A percentile compares a stretch with the other conserved stretches of the same genome.
These are phyloP conservation scores for Sparus aurata DNA, from an alignment of 2,797 vertebrate genomes.

Conservation along the genomic window DNA sequence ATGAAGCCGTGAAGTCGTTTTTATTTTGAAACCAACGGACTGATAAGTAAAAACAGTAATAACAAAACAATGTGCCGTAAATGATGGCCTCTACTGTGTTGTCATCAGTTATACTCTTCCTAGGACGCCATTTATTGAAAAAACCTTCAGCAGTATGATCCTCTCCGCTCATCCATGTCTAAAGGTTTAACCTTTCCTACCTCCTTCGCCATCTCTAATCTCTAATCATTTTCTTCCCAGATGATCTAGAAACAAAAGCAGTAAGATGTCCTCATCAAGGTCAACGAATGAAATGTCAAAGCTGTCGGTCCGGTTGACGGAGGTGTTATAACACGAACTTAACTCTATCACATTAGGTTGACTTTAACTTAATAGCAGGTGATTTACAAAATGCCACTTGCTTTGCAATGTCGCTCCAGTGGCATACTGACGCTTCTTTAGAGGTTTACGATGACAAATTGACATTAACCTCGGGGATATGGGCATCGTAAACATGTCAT, in stretches of 20 bases:
- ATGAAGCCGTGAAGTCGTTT: not conserved
- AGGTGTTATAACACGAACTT: not conserved
- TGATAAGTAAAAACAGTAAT: not conserved
- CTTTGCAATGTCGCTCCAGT: not conserved
- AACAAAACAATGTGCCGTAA: not conserved
- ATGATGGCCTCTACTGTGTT: not conserved
- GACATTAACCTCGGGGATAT: conserved; percentile 15
- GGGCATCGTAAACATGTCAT: conserved; percentile 35
- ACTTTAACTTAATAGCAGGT: not conserved
- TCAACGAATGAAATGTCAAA: not conserved
- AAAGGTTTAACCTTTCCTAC: not conserved
- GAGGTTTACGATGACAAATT: conserved; percentile 32
- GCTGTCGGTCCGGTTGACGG: not conserved
- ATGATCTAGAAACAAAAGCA: not conserved
- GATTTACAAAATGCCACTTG: not conserved
- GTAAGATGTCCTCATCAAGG: not conserved
- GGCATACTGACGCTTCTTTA: not conserved
- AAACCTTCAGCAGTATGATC: not conserved
- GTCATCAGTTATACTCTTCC: not conserved
- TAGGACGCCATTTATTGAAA: not conserved
- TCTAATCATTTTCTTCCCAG: not conserved
- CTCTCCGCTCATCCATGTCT: not conserved
- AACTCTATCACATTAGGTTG: not conserved
- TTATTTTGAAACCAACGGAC: not conserved
- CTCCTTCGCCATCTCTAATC: not conserved